Conservation (phyloP, 1,140 invertebrate genomes). For the Solen grandis region DNA sequence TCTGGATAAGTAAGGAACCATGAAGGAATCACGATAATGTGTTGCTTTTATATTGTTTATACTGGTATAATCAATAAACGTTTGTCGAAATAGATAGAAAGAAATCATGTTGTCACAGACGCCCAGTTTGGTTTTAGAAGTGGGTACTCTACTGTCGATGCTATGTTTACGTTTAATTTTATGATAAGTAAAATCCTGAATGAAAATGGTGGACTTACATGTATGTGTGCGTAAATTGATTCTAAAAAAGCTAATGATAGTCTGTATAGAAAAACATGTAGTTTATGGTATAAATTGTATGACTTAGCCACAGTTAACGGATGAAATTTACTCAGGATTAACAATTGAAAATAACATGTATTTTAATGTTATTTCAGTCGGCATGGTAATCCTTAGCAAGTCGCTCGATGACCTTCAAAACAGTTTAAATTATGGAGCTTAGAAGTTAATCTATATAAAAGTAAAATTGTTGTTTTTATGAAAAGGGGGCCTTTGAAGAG, state of each 20-base stretch:
- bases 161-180: conserved; percentile 51
- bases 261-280: conserved; percentile 13
- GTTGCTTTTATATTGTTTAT: conserved; percentile 48
- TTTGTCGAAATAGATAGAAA: conserved; percentile 21
- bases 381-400: conserved; percentile 3
- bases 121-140: conserved; percentile 48
- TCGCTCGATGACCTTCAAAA: conserved; percentile 4
- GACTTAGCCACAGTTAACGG: neutral
- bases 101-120: conserved; percentile 22
- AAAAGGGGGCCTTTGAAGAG: neutral
- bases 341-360: conserved; percentile 24
- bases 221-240: conserved; percentile 5
- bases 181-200: conserved; percentile 11
- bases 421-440: neutral
- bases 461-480: conserved; percentile 16
- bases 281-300: conserved; percentile 4
- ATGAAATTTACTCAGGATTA: neutral
- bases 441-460: conserved; percentile 12
- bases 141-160: conserved; percentile 36
- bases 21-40: conserved; percentile 46
- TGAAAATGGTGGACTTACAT: conserved; percentile 4
- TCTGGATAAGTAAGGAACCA: conserved; percentile 31
- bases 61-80: conserved; percentile 50
- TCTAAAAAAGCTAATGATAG: conserved; percentile 19
- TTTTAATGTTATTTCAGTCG: conserved; percentile 20